Evolutionary conservation across 2,888 invertebrate genomes (phyloP).

Genomic region (Bembecia ichneumoniformis): DNA sequence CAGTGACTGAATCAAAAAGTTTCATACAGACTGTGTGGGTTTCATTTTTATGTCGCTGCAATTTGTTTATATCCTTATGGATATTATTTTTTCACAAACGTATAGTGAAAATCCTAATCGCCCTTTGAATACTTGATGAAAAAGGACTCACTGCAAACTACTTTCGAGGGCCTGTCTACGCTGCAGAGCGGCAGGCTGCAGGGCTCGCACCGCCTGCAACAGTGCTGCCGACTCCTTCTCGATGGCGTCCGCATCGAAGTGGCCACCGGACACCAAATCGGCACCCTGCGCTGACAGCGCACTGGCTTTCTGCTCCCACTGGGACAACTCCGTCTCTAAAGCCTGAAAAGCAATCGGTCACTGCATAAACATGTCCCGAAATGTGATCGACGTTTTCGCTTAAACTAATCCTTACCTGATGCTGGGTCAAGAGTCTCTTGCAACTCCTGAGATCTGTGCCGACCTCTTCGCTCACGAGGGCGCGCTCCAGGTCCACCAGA

Average conservation of each 20-base stretch:
- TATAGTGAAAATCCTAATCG: too few species aligned
- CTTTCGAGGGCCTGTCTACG: constrained; percentile 83
- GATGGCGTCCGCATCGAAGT: constrained; percentile 94
- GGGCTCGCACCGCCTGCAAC: constrained; percentile 77
- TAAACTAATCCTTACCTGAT: constrained; percentile 73
- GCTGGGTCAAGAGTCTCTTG: constrained; percentile 90
- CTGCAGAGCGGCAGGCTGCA: constrained; percentile 80
- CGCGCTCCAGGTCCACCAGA: constrained; percentile 86
- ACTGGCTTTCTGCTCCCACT: constrained; percentile 86
- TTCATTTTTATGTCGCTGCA: too few species aligned
- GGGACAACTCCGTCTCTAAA: constrained; percentile 86
- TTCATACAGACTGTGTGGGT: too few species aligned
- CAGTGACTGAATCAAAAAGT: too few species aligned
- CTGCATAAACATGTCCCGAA: background rate
- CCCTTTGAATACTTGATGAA: too few species aligned
- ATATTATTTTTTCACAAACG: too few species aligned
- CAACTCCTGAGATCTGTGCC: constrained; percentile 93
- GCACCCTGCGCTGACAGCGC: constrained; percentile 85
- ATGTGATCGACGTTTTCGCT: background rate
- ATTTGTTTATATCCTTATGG: too few species aligned
- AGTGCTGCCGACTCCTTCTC: constrained; percentile 82
- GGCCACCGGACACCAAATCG: constrained; percentile 93
- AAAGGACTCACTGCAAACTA: constrained; percentile 42
- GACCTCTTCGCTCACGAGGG: constrained; percentile 84
- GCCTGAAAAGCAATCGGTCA: constrained; percentile 44